These are phyloP conservation scores for Semnornis frantzii DNA, from an alignment of 2,113 vertebrate genomes.

Conservation along the genomic window DNA sequence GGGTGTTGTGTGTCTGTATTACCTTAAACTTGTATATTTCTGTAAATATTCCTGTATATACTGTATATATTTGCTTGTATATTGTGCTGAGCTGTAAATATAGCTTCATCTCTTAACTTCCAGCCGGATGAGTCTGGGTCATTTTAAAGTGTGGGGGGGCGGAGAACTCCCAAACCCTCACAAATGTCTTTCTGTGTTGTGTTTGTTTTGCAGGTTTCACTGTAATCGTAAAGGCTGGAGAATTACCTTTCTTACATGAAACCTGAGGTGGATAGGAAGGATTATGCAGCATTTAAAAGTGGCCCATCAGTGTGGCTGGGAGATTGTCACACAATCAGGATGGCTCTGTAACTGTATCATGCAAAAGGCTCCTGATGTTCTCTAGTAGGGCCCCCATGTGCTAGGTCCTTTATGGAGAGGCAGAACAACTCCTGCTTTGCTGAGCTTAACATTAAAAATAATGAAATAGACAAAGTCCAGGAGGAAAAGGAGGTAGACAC, in stretches of 20 bases:
- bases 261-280: neutral
- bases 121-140: no score
- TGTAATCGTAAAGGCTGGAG: neutral
- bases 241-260: neutral
- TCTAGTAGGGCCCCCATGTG: neutral
- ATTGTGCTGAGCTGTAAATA: no score
- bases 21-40: no score
- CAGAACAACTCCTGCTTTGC: neutral
- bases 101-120: no score
- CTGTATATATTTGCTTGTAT: no score
- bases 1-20: no score
- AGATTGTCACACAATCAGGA: neutral
- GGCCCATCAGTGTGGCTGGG: neutral
- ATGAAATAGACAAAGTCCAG: neutral
- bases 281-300: neutral
- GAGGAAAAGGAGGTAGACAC: neutral
- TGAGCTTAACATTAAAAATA: neutral
- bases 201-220: slow-evolving; percentile 24
- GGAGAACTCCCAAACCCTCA: no score
- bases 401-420: neutral
- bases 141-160: no score
- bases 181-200: slow-evolving; percentile 10
- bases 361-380: neutral
- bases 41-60: no score
- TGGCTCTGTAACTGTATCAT: neutral